Evolutionary conservation across 2,113 vertebrate genomes (phyloP).

Genomic region (Chionomys nivalis): DNA sequence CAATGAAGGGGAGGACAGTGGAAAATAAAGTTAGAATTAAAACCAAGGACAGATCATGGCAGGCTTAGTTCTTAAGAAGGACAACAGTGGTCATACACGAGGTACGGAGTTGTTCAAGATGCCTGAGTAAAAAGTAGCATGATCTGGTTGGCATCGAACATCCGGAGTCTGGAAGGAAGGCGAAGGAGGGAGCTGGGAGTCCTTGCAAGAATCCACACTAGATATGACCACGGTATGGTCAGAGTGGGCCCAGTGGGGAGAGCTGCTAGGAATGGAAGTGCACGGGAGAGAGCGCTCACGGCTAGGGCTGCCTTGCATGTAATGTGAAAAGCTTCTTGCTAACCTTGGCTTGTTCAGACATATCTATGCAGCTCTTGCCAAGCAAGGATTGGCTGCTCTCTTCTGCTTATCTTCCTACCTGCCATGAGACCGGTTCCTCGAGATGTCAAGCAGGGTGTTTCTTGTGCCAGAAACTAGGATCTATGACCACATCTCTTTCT

Average conservation of each 20-base stretch:
- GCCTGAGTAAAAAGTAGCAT: neutral
- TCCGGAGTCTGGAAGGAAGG: neutral
- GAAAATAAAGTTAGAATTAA: neutral
- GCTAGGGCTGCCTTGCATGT: neutral
- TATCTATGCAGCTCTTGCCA: neutral
- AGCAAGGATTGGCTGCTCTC: neutral
- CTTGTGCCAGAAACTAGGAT: neutral
- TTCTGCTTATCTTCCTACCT: neutral
- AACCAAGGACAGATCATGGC: neutral
- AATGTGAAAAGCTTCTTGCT: neutral
- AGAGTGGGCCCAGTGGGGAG: neutral
- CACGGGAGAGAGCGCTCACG: neutral
- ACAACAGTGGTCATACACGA: rapidly evolving
- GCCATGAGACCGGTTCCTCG: neutral
- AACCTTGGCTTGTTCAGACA: neutral
- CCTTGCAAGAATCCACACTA: neutral
- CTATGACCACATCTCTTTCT: neutral
- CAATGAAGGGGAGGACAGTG: neutral
- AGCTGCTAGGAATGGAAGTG: neutral
- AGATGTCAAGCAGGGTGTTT: neutral
- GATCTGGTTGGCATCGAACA: neutral
- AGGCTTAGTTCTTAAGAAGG: neutral
- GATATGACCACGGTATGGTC: neutral
- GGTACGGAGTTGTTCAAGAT: neutral
- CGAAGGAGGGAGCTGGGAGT: neutral